Conservation (phyloP, 2,888 invertebrate genomes). For the Morpho deidamia region DNA sequence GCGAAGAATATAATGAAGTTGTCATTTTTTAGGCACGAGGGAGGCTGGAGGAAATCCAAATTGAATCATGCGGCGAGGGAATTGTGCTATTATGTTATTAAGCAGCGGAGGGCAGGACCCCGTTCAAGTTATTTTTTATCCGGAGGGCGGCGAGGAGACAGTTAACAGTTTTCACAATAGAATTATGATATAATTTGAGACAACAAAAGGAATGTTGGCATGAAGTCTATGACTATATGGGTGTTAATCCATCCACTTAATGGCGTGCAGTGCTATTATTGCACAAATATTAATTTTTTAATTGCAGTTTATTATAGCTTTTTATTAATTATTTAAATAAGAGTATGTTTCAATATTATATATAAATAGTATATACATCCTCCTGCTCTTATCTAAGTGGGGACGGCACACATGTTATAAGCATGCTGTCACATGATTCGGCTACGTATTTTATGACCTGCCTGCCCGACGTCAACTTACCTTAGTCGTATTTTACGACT, state of each 20-base stretch:
- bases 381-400: too few species aligned
- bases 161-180: constrained; percentile 78
- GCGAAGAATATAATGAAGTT: constrained; percentile 77
- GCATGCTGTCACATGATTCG: too few species aligned
- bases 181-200: constrained; percentile 78
- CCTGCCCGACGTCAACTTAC: too few species aligned
- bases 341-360: too few species aligned
- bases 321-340: too few species aligned
- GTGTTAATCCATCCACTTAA: constrained; percentile 32
- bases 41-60: constrained; percentile 81
- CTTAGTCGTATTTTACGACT: too few species aligned
- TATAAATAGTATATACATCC: too few species aligned
- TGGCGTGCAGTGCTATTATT: constrained; percentile 1
- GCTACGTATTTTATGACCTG: too few species aligned
- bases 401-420: too few species aligned
- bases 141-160: constrained; percentile 70
- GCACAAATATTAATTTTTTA: not conserved
- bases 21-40: constrained; percentile 77
- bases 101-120: constrained; percentile 80
- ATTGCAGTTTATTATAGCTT: too few species aligned
- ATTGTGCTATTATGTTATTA: constrained; percentile 84
- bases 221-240: constrained; percentile 32
- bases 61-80: constrained; percentile 83
- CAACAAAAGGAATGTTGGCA: constrained; percentile 49
- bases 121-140: constrained; percentile 65